Conservation (phyloP, 2,888 invertebrate species). For the Tetranychus truncatus region DNA sequence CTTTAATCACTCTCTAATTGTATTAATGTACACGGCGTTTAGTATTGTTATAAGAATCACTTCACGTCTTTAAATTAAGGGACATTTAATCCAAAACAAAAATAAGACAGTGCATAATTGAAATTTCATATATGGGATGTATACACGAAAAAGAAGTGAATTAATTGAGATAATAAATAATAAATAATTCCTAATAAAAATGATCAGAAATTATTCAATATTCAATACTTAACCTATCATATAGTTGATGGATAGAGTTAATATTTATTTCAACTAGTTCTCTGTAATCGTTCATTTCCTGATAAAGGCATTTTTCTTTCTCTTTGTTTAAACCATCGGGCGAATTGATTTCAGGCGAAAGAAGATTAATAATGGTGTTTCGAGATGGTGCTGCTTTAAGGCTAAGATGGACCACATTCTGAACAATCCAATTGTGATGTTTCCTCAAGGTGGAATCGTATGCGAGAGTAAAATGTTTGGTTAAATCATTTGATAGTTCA, state of each 20-base stretch:
- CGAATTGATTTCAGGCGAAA: not conserved
- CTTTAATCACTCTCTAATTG: no score
- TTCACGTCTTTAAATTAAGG: no score
- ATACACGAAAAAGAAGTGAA: no score
- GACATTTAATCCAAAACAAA: no score
- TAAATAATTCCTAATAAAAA: not conserved
- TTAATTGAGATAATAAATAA: no score
- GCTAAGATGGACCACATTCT: slow-evolving; percentile 48
- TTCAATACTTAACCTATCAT: not conserved
- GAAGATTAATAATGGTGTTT: not conserved
- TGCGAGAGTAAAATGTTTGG: slow-evolving; percentile 44
- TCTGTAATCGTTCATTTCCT: not conserved
- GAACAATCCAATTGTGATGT: slow-evolving; percentile 57
- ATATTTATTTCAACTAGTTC: not conserved
- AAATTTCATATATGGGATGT: no score
- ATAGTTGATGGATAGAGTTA: not conserved
- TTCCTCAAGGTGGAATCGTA: slow-evolving; percentile 51
- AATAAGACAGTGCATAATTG: no score
- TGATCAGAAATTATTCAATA: not conserved
- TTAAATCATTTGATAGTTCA: slow-evolving; percentile 41
- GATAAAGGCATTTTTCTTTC: not conserved
- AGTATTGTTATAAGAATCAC: no score
- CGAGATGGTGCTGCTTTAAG: slow-evolving; percentile 17
- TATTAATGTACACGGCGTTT: no score
- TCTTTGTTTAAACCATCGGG: not conserved